Evolutionary conservation across 2,113 vertebrate genomes (phyloP).

Genomic region (Oreochromis spilurus): DNA sequence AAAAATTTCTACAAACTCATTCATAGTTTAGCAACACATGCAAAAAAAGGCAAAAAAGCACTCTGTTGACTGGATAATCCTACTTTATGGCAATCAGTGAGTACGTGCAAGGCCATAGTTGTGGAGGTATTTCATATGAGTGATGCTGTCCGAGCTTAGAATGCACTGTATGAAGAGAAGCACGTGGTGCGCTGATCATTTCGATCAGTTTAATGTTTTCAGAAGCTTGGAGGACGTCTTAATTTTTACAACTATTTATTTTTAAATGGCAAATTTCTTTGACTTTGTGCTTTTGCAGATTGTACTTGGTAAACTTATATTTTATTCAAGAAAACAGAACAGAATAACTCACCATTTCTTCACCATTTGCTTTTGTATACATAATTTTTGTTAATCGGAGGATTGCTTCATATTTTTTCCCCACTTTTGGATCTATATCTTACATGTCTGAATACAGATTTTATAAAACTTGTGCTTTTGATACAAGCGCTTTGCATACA

Average conservation of each 20-base stretch:
- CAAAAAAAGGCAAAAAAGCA: neutral
- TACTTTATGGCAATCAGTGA: constrained; percentile 1
- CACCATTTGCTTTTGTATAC: neutral
- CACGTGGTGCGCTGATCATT: constrained; percentile 7
- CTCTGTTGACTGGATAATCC: constrained; percentile 14
- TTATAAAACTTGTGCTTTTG: neutral
- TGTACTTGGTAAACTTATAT: neutral
- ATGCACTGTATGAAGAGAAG: neutral
- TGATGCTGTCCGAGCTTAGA: constrained; percentile 22
- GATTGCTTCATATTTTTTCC: neutral
- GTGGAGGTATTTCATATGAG: constrained; percentile 35
- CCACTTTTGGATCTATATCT: neutral
- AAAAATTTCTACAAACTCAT: neutral
- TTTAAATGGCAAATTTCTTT: neutral
- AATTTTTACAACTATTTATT: neutral
- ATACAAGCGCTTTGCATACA: neutral
- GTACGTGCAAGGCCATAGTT: constrained; percentile 30
- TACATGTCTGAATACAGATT: neutral
- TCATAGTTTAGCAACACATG: neutral
- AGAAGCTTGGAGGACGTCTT: neutral
- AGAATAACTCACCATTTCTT: neutral
- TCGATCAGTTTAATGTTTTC: neutral
- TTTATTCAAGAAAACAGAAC: neutral
- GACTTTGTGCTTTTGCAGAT: neutral
- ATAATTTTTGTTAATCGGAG: neutral